Evolutionary conservation across 2,888 invertebrate species (phyloP).

Genomic region (Aromia moschata): DNA sequence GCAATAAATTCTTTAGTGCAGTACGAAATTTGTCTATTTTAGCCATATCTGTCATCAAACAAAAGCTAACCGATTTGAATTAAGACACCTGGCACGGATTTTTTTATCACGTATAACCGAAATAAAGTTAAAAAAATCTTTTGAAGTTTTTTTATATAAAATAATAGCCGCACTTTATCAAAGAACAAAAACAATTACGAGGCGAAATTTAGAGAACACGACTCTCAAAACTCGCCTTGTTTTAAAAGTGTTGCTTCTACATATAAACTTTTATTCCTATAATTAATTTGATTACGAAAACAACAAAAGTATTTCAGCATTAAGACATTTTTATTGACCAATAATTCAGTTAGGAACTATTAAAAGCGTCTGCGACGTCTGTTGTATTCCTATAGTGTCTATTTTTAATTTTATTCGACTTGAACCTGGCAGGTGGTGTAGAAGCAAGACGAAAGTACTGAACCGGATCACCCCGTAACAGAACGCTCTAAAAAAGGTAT

Average conservation of each 20-base stretch:
- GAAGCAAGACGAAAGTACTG: slow-evolving; percentile 37
- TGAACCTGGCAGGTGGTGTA: slow-evolving; percentile 42
- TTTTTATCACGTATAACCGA: too few species aligned
- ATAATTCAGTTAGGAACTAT: slow-evolving; percentile 45
- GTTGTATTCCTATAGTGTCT: slow-evolving; percentile 37
- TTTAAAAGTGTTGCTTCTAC: slow-evolving; percentile 33
- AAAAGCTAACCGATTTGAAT: too few species aligned
- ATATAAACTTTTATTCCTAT: slow-evolving; percentile 41
- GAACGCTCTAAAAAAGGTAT: too few species aligned
- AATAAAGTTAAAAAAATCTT: too few species aligned
- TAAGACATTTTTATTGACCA: slow-evolving; percentile 45
- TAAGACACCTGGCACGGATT: too few species aligned
- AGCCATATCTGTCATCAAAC: too few species aligned
- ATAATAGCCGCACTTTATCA: background rate
- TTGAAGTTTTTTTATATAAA: too few species aligned
- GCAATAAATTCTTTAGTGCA: too few species aligned
- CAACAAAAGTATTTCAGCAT: slow-evolving; percentile 46
- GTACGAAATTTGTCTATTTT: too few species aligned
- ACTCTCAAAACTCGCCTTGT: background rate
- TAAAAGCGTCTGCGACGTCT: slow-evolving; percentile 39
- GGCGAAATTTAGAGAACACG: background rate
- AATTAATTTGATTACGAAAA: slow-evolving; percentile 42
- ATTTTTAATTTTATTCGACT: slow-evolving; percentile 44
- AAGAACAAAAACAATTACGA: background rate
- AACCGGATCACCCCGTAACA: too few species aligned